Percentiles rank a stretch among this genome's conserved stretches.
Evolutionary conservation across 2,888 invertebrate genomes (phyloP).

Genomic region (Drosophila borealis): DNA sequence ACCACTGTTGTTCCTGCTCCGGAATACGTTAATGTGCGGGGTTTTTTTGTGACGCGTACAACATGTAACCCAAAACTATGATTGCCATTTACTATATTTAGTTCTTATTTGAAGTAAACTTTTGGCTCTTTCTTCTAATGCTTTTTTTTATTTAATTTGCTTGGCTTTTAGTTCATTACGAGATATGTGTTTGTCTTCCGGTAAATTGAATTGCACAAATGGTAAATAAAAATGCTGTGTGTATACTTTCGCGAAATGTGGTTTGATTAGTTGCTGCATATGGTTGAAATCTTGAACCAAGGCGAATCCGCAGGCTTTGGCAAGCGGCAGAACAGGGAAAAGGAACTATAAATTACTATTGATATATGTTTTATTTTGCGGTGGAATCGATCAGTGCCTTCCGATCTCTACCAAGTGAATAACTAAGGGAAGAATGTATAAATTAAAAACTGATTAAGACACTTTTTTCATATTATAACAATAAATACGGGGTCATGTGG

Average conservation of each 20-base stretch:
- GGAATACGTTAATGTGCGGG: not conserved
- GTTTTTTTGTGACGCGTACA: not conserved
- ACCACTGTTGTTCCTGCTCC: not conserved
- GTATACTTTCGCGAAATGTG: constrained; percentile 5
- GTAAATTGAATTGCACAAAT: constrained; percentile 45
- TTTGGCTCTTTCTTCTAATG: constrained; percentile 53
- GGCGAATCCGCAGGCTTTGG: too few relatives aligned
- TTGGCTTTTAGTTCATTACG: constrained; percentile 60
- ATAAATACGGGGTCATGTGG: too few relatives aligned
- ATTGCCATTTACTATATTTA: constrained; percentile 15
- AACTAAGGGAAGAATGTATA: too few relatives aligned
- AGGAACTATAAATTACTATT: too few relatives aligned
- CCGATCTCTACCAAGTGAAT: too few relatives aligned
- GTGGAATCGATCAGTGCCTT: too few relatives aligned
- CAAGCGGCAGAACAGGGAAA: too few relatives aligned
- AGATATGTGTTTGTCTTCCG: constrained; percentile 37
- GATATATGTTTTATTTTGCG: too few relatives aligned
- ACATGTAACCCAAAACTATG: constrained; percentile 17
- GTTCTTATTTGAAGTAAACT: constrained; percentile 38
- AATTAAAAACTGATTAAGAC: too few relatives aligned
- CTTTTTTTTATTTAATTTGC: constrained; percentile 47
- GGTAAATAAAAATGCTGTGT: constrained; percentile 19
- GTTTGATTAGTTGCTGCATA: not conserved
- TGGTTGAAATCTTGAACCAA: too few relatives aligned
- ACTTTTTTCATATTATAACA: too few relatives aligned